phyloP scores from a whole-genome alignment of 2,888 invertebrate genomes.

The Drosophila affinis region DNA sequence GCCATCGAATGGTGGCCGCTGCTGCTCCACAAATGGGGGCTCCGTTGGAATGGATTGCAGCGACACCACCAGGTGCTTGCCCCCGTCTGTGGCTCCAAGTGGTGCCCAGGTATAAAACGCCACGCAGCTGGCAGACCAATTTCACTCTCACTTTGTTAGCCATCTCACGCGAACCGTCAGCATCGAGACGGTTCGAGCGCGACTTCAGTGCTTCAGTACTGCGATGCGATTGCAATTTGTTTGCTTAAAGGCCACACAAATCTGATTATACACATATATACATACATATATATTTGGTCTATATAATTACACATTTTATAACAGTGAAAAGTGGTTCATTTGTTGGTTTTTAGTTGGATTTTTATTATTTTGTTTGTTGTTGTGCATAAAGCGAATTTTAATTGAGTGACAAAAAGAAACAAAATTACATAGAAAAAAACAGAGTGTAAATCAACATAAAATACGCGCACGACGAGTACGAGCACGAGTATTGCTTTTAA shows the following conservation, averaged over 20 bases:
- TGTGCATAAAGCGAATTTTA: conserved; percentile 38
- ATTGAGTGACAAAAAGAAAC: conserved; percentile 50
- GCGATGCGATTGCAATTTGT: not conserved
- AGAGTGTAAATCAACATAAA: conserved; percentile 21
- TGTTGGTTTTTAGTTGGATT: conserved; percentile 31
- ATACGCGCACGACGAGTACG: not conserved
- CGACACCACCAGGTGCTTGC: conserved; percentile 66
- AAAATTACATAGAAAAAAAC: conserved; percentile 13
- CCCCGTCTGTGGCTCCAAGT: conserved; percentile 51
- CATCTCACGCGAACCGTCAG: conserved; percentile 53
- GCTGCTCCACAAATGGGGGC: conserved; percentile 53
- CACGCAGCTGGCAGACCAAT: conserved; percentile 62
- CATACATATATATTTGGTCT: conserved; percentile 19
- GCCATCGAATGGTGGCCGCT: conserved; percentile 24
- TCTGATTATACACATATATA: not conserved
- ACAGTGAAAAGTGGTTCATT: conserved; percentile 36
- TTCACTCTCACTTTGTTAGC: conserved; percentile 80
- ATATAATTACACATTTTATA: conserved; percentile 53
- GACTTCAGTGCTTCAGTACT: conserved; percentile 4
- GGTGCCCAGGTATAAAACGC: conserved; percentile 74
- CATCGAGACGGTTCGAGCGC: conserved; percentile 37
- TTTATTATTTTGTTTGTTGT: conserved; percentile 24
- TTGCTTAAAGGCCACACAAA: conserved; percentile 6
- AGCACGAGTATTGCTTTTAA: conserved; percentile 8
- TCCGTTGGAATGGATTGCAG: conserved; percentile 11